Conservation (phyloP, 2,888 invertebrate species). For the Baronia brevicornis region DNA sequence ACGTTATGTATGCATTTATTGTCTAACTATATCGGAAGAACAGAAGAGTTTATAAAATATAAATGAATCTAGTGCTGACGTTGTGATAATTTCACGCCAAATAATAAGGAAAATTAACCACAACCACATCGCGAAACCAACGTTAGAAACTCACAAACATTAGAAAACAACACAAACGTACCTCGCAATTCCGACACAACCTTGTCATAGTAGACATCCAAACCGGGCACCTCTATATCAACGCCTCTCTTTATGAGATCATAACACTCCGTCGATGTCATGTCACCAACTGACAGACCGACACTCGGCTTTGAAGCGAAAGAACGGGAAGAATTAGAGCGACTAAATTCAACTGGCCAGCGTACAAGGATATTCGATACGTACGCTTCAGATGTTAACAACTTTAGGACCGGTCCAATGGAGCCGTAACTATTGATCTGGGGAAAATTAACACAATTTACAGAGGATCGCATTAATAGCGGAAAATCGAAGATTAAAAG, state of each 20-base stretch:
- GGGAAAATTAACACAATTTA: too few relatives aligned
- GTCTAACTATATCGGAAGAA: too few relatives aligned
- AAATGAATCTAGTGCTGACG: too few relatives aligned
- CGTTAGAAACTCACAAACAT: slow-evolving; percentile 7
- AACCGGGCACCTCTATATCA: slow-evolving; percentile 68
- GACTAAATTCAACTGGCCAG: slow-evolving; percentile 63
- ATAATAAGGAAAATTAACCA: slow-evolving; percentile 8
- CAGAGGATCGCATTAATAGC: too few relatives aligned
- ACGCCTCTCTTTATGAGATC: slow-evolving; percentile 68
- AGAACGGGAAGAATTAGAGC: slow-evolving; percentile 67
- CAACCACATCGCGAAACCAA: too few relatives aligned
- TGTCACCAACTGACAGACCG: slow-evolving; percentile 53
- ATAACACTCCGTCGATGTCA: slow-evolving; percentile 71
- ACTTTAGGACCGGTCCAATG: slow-evolving; percentile 51
- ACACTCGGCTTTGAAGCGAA: slow-evolving; percentile 36
- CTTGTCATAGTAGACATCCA: slow-evolving; percentile 76
- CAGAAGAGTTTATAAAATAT: too few relatives aligned
- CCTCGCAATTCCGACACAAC: slow-evolving; percentile 76
- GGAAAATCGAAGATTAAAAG: too few relatives aligned
- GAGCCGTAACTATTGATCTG: slow-evolving; percentile 17
- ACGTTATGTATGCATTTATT: too few relatives aligned
- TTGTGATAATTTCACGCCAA: too few relatives aligned
- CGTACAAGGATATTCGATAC: slow-evolving; percentile 69
- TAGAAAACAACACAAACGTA: slow-evolving; percentile 34
- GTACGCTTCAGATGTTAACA: slow-evolving; percentile 60